Evolutionary conservation across 1,140 invertebrate genomes (phyloP).

Genomic region (Pseudomyrmex pallidus): DNA sequence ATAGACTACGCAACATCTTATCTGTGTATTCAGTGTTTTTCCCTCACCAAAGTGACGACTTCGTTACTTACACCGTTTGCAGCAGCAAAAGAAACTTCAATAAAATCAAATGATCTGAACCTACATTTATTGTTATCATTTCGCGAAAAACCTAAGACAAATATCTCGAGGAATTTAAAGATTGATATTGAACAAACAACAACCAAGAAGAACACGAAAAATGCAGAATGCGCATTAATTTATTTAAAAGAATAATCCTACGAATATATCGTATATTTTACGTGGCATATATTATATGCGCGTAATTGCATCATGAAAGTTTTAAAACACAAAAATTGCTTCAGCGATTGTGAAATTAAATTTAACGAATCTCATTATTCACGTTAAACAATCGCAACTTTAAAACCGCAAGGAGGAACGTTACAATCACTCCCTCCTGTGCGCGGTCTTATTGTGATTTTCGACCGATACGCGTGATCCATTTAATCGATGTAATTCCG

Average conservation of each 20-base stretch:
- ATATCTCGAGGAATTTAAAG: constrained; percentile 67
- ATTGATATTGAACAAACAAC: constrained; percentile 2
- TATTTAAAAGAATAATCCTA: constrained; percentile 23
- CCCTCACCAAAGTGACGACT: constrained; percentile 59
- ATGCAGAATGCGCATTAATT: neutral
- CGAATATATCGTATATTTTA: constrained; percentile 12
- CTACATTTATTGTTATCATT: constrained; percentile 77
- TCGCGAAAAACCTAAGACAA: constrained; percentile 67
- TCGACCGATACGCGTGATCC: constrained; percentile 44
- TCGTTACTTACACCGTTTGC: constrained; percentile 40
- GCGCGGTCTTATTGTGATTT: constrained; percentile 45
- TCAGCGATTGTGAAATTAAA: constrained; percentile 6
- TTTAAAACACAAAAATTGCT: constrained; percentile 11
- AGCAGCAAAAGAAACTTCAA: constrained; percentile 32
- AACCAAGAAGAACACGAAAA: constrained; percentile 7
- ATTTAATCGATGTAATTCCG: constrained; percentile 55
- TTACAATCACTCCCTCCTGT: constrained; percentile 25
- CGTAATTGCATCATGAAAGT: neutral
- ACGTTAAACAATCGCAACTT: constrained; percentile 1
- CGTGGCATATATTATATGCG: neutral
- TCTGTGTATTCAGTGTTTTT: constrained; percentile 76
- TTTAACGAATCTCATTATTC: constrained; percentile 23
- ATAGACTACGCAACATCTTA: constrained; percentile 73
- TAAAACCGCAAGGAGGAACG: constrained; percentile 12
- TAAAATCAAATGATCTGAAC: constrained; percentile 70